Conservation (phyloP, 1,140 invertebrate species). For the Conus betulinus region DNA sequence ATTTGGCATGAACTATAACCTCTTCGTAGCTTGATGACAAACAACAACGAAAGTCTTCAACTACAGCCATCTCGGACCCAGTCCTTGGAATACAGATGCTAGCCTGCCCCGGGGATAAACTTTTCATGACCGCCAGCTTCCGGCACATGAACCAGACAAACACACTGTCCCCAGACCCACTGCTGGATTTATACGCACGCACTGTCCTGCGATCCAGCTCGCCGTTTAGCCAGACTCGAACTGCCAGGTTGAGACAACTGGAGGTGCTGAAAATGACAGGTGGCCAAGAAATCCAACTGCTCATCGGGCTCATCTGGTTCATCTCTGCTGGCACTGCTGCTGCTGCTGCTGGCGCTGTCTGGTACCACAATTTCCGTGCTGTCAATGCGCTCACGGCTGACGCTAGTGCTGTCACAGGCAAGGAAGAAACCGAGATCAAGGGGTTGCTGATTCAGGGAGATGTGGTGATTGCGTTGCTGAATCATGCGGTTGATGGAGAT, state of each 20-base stretch:
- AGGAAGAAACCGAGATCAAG: constrained; percentile 60
- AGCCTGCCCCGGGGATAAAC: too few species aligned
- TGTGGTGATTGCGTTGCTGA: constrained; percentile 90
- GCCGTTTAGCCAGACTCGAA: constrained; percentile 87
- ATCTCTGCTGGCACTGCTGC: constrained; percentile 48
- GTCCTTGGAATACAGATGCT: background rate
- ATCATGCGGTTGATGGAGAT: constrained; percentile 96
- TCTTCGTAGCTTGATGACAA: too few species aligned
- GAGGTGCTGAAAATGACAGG: constrained; percentile 72
- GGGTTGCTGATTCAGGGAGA: constrained; percentile 75
- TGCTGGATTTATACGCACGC: constrained; percentile 11
- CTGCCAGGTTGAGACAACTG: constrained; percentile 91
- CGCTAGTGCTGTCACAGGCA: constrained; percentile 40
- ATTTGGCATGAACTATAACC: too few species aligned
- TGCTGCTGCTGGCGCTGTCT: constrained; percentile 27
- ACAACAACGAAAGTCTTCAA: too few species aligned
- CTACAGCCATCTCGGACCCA: background rate
- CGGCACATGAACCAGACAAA: constrained; percentile 27
- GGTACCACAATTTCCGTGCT: background rate
- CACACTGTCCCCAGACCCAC: constrained; percentile 35
- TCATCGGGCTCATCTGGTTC: constrained; percentile 47
- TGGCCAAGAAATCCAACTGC: constrained; percentile 47
- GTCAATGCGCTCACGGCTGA: background rate
- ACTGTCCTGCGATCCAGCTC: constrained; percentile 66
- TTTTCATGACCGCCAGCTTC: constrained; percentile 16